A percentile compares a stretch with the other conserved stretches of the same genome.
These are phyloP conservation scores for Tiliacea aurago DNA, from an alignment of 2,888 invertebrate genomes.

Conservation along the genomic window DNA sequence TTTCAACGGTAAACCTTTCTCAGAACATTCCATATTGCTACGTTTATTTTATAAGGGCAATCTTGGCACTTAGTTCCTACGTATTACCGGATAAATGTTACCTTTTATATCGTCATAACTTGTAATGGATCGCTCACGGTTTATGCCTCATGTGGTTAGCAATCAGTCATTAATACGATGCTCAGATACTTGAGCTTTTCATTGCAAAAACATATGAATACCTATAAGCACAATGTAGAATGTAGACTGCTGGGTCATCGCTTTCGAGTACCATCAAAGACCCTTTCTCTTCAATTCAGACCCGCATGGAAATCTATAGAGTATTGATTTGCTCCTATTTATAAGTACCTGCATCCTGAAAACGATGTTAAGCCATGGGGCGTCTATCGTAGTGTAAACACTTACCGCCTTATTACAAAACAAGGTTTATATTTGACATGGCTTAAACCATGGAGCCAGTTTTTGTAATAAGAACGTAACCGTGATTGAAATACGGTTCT, in stretches of 20 bases:
- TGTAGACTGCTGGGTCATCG: conserved; percentile 13
- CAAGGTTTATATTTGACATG: too few relatives aligned
- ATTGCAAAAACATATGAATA: conserved; percentile 8
- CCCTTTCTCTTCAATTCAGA: conserved; percentile 31
- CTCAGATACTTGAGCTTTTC: conserved; percentile 17
- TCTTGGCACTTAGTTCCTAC: conserved; percentile 40
- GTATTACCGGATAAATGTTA: conserved; percentile 45
- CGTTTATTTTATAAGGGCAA: conserved; percentile 54
- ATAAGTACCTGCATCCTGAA: conserved; percentile 31
- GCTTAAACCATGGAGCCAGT: too few relatives aligned
- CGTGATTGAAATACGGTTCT: too few relatives aligned
- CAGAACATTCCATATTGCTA: conserved; percentile 39
- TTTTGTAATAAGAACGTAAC: too few relatives aligned
- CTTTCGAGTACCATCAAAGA: conserved; percentile 26
- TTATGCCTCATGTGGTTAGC: conserved; percentile 26
- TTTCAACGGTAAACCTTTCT: conserved; percentile 59
- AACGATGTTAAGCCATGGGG: conserved; percentile 60
- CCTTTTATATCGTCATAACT: conserved; percentile 50
- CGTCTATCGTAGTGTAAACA: conserved; percentile 69
- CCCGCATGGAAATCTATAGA: conserved; percentile 37
- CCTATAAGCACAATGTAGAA: neutral
- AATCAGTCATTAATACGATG: conserved; percentile 37
- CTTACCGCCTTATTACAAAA: too few relatives aligned
- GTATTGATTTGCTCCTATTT: conserved; percentile 42
- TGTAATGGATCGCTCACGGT: conserved; percentile 44